Evolutionary conservation across 2,888 invertebrate genomes (phyloP), one percentile per base, ranked within the genome.

Genomic region (Daptonema setosum): DNA sequence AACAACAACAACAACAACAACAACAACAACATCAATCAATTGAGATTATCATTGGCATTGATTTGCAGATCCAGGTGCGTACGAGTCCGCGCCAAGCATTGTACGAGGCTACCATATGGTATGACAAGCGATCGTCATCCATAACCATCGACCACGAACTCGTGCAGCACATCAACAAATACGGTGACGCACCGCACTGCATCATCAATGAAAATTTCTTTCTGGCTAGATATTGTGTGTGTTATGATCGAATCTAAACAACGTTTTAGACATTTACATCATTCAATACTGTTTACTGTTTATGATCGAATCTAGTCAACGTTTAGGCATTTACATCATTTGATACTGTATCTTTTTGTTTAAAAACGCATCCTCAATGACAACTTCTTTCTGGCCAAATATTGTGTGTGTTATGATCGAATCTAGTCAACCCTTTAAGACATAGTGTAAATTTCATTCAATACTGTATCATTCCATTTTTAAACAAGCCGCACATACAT

Each of bases 161-260:
- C 65, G 77, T 86, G 41, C 83, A 83, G 63, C 76, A 86, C 54
- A 80, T 83, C 57, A 86, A 86, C 72, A 81, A 81, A 68, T 91
- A 87, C 65, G 84, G 86, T 8, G 73, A 77, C 28, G 83, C 83
- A 65, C 85, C 88, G 0, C 78, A 79, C 63, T 91, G 90, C 66
- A 80, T 90, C 45, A 81, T 82, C 63, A 67, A 70, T 1, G 76
- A 61, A 28, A 64, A 68, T 48, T 73, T 72, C 35, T 68, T 65
- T 59, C 58, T 68, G 25, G 67, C 68, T 17, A 60, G 67, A 14
- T 68, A 62, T 57, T 68, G 68, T 58, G 67, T 68, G 1, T 68
- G 68, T 56, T 64, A 64, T 56, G 68, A 68, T 56, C 61, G 54
- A 28, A 45, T 45, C n/a, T n/a, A n/a, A n/a, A n/a, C n/a, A n/a